These are phyloP conservation scores for Parochlus steinenii DNA, from an alignment of 2,888 invertebrate genomes.

Conservation along the genomic window DNA sequence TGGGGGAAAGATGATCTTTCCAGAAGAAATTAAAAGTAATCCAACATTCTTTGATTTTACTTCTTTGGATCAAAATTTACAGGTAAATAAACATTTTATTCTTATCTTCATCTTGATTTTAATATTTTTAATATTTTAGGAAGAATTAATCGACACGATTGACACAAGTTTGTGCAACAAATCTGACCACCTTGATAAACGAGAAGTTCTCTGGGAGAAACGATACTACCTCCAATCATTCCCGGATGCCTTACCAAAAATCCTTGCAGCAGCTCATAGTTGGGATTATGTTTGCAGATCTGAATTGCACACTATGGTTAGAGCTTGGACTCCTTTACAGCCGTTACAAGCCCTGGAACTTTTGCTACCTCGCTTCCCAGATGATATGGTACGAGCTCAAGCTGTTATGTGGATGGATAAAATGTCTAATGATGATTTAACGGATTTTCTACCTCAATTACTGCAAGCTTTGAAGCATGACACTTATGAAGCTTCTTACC, in stretches of 20 bases:
- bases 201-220: constrained; percentile 80
- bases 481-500: constrained; percentile 76
- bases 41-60: constrained; percentile 48
- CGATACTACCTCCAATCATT: constrained; percentile 72
- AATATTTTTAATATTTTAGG: constrained; percentile 23
- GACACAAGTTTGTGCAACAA: constrained; percentile 24
- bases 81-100: constrained; percentile 21
- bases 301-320: constrained; percentile 74
- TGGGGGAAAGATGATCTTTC: constrained; percentile 48
- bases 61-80: constrained; percentile 69
- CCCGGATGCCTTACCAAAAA: constrained; percentile 73
- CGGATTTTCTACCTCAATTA: constrained; percentile 84
- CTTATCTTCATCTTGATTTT: constrained; percentile 4
- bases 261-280: constrained; percentile 69
- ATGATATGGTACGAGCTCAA: constrained; percentile 66
- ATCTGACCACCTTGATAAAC: constrained; percentile 27
- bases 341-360: constrained; percentile 85
- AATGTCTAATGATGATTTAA: constrained; percentile 73
- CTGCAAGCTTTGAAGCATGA: constrained; percentile 81
- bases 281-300: constrained; percentile 83
- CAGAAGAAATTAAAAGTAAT: constrained; percentile 35
- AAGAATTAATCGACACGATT: constrained; percentile 28
- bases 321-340: constrained; percentile 70
- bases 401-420: constrained; percentile 69
- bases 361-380: constrained; percentile 86